Conservation (phyloP, 2,888 invertebrate genomes). For the Macrosoma leucophasiata region DNA sequence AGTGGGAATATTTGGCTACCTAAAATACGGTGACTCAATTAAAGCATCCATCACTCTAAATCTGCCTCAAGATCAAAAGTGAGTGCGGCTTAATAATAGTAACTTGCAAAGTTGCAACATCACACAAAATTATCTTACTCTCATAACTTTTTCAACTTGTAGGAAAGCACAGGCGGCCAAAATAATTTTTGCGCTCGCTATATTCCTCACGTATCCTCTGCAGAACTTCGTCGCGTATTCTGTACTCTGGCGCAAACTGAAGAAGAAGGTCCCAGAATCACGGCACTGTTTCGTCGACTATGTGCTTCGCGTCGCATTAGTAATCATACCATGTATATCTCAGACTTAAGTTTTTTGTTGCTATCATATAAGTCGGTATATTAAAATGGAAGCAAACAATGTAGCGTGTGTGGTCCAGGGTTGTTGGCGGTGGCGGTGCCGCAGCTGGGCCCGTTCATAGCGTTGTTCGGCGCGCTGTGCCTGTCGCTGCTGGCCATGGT, state of each 20-base stretch:
- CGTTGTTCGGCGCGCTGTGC: constrained; percentile 90
- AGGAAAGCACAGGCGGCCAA: constrained; percentile 80
- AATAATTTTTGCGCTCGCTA: constrained; percentile 78
- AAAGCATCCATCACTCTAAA: constrained; percentile 91
- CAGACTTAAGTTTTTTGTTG: no score
- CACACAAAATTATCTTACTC: constrained; percentile 2
- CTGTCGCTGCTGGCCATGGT: constrained; percentile 88
- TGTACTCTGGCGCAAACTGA: constrained; percentile 78
- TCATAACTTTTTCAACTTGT: constrained; percentile 8
- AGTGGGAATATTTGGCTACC: constrained; percentile 91
- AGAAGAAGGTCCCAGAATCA: constrained; percentile 47
- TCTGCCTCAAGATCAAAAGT: constrained; percentile 79
- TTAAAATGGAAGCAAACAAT: not conserved
- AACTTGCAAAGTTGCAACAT: not conserved
- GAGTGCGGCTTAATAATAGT: no score
- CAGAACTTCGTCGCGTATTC: constrained; percentile 93
- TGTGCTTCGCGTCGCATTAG: constrained; percentile 33
- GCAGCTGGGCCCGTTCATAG: constrained; percentile 83
- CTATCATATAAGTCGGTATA: no score
- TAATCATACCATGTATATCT: constrained; percentile 43
- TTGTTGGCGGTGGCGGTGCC: constrained; percentile 80
- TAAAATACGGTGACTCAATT: constrained; percentile 83
- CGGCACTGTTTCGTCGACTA: constrained; percentile 36
- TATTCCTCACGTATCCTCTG: constrained; percentile 89
- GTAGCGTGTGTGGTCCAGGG: constrained; percentile 32